phyloP scores from a whole-genome alignment of 2,888 invertebrate species.

The Belgica antarctica region DNA sequence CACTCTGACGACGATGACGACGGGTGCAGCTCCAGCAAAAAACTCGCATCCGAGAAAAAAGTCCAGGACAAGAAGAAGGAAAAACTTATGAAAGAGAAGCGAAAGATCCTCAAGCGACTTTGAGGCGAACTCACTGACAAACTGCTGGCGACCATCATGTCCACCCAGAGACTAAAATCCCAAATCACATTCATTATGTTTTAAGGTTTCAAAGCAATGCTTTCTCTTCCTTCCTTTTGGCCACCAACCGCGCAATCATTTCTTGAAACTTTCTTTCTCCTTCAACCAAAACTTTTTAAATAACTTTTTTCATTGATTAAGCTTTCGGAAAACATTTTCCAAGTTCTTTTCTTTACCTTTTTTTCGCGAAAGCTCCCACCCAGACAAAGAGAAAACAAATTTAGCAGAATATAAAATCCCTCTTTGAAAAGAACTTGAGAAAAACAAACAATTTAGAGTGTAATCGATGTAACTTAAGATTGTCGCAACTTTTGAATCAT shows the following conservation, averaged over 20 bases:
- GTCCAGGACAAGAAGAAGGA: conserved; percentile 67
- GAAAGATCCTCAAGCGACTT: conserved; percentile 80
- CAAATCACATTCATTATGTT: neutral
- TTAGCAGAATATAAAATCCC: too few relatives aligned
- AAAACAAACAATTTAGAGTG: too few relatives aligned
- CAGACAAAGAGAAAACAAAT: too few relatives aligned
- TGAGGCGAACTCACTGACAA: conserved; percentile 57
- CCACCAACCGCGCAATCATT: too few relatives aligned
- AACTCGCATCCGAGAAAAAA: conserved; percentile 80
- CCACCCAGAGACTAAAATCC: neutral
- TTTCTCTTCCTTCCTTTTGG: neutral
- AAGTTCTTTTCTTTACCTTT: too few relatives aligned
- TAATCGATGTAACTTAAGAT: too few relatives aligned
- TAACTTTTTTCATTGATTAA: too few relatives aligned
- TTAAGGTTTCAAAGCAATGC: neutral
- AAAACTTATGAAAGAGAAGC: conserved; percentile 75
- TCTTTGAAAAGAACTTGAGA: too few relatives aligned
- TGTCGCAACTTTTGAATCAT: too few relatives aligned
- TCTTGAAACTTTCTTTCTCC: neutral
- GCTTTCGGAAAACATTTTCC: too few relatives aligned
- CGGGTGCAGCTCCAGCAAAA: conserved; percentile 77
- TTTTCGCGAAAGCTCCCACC: too few relatives aligned
- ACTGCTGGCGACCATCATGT: neutral
- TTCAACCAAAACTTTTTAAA: too few relatives aligned
- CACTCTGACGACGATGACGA: conserved; percentile 54